These are phyloP conservation scores for Rhombomys opimus DNA, from an alignment of 2,113 vertebrate species.

Conservation along the genomic window DNA sequence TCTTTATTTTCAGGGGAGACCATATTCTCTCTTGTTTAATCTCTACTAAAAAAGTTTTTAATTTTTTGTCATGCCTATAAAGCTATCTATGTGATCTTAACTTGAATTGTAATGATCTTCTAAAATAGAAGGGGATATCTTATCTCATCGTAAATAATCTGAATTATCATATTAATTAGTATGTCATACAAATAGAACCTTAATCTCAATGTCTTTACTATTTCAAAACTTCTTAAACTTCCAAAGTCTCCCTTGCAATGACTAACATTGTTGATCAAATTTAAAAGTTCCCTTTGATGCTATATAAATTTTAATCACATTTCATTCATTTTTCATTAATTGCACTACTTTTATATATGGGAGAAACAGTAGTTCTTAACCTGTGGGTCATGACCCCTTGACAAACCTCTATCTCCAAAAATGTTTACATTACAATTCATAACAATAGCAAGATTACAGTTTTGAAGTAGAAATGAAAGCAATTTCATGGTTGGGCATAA, in stretches of 20 bases:
- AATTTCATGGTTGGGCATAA: neutral
- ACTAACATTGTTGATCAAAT: neutral
- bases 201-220: conserved; percentile 35
- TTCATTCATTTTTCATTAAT: conserved; percentile 40
- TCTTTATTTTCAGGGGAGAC: conserved; percentile 58
- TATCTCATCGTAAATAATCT: conserved; percentile 35
- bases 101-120: neutral
- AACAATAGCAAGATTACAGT: neutral
- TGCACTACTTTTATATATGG: conserved; percentile 4
- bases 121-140: neutral
- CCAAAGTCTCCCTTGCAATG: conserved; percentile 18
- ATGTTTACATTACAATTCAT: neutral
- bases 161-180: conserved; percentile 34
- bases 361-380: neutral
- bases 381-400: neutral
- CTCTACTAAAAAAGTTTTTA: conserved; percentile 35
- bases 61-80: neutral
- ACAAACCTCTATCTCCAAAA: neutral
- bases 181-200: neutral
- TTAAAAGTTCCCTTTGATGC: conserved; percentile 42
- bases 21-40: conserved; percentile 40
- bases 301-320: conserved; percentile 31
- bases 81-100: conserved; percentile 11
- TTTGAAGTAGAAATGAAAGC: neutral
- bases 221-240: conserved; percentile 60